Evolutionary conservation across 1,140 invertebrate genomes (phyloP).

Genomic region (Aphaenogaster rudis): DNA sequence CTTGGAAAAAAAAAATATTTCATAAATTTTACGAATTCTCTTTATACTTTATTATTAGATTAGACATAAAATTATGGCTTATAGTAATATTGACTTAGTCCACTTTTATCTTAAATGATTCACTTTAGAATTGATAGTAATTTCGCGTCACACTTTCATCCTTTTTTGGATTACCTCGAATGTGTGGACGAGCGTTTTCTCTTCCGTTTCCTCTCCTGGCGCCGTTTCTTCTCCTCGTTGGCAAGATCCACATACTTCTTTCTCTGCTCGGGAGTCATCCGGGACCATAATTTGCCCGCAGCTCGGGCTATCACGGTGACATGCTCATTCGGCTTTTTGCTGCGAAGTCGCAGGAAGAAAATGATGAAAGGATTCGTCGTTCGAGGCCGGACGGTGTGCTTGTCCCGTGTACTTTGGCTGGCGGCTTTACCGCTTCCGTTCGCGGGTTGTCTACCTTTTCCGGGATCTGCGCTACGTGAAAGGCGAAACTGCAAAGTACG

Average conservation of each 20-base stretch:
- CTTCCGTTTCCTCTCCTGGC: conserved; percentile 59
- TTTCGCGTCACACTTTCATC: background rate
- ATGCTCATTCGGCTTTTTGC: conserved; percentile 77
- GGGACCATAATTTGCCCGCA: conserved; percentile 82
- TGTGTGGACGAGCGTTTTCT: conserved; percentile 27
- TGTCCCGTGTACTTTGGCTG: background rate
- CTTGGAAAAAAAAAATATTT: background rate
- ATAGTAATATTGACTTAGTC: background rate
- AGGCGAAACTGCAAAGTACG: conserved; percentile 74
- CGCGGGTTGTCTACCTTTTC: conserved; percentile 16
- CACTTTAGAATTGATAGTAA: background rate
- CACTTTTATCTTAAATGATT: background rate
- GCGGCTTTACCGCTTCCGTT: conserved; percentile 13
- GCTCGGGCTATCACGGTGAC: conserved; percentile 81
- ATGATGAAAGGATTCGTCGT: conserved; percentile 83
- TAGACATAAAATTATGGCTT: background rate
- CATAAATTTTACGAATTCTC: too few relatives aligned
- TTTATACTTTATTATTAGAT: background rate
- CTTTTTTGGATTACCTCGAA: conserved; percentile 41
- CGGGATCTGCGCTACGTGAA: conserved; percentile 81
- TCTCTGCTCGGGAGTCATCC: conserved; percentile 78
- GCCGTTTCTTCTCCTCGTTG: conserved; percentile 80
- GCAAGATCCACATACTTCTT: conserved; percentile 84
- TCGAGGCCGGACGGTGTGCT: conserved; percentile 25
- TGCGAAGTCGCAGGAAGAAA: conserved; percentile 81